Evolutionary conservation across 2,113 vertebrate species (phyloP).

Genomic region (Neolamprologus variostigma): DNA sequence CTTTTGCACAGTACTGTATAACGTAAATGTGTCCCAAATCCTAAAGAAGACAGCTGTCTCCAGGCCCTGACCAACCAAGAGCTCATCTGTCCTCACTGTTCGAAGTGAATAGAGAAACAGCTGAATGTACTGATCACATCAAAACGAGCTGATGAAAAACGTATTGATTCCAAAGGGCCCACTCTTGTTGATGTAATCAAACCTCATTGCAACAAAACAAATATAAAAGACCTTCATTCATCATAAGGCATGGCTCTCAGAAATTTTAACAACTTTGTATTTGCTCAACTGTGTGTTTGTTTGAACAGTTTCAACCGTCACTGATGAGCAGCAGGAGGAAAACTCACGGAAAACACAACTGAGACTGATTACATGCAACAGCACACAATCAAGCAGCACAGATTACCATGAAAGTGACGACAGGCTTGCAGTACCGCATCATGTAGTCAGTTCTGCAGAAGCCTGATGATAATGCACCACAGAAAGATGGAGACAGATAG

Average conservation of each 20-base stretch:
- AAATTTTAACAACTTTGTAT: not conserved
- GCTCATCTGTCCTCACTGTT: constrained; percentile 9
- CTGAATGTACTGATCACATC: not conserved
- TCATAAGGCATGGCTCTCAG: not conserved
- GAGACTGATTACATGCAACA: not conserved
- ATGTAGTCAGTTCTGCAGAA: not conserved
- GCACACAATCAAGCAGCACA: not conserved
- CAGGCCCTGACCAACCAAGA: not conserved
- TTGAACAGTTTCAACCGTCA: not conserved
- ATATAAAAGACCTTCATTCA: not conserved
- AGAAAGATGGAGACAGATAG: not conserved
- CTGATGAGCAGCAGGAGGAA: not conserved
- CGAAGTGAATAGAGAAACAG: not conserved
- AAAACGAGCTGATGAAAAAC: not conserved
- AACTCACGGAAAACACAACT: not conserved
- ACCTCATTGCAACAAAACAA: not conserved
- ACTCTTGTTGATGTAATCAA: not conserved
- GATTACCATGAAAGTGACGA: not conserved
- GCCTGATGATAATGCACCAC: not conserved
- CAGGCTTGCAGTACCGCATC: not conserved
- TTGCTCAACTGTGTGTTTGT: not conserved
- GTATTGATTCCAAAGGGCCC: not conserved
- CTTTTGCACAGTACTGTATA: not conserved
- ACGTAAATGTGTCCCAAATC: not conserved
- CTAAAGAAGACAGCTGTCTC: not conserved